phyloP scores from a whole-genome alignment of 2,888 invertebrate species.

The Cenopis cana region DNA sequence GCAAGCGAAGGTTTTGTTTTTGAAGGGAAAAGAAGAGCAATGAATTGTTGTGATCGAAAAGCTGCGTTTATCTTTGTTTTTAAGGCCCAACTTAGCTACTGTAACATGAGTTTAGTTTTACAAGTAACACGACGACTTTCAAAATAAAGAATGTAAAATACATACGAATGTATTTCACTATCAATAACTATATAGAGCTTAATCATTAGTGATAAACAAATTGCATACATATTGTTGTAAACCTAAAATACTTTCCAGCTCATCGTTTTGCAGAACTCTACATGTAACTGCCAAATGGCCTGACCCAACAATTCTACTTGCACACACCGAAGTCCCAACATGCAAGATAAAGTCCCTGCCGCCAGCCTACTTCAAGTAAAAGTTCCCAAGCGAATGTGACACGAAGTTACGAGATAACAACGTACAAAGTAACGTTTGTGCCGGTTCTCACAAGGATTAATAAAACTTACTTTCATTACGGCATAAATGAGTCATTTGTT shows the following conservation, averaged over 20 bases:
- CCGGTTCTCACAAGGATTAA: conserved; percentile 19
- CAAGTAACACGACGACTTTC: too few species aligned
- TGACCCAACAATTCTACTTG: conserved; percentile 6
- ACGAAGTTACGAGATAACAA: conserved; percentile 27
- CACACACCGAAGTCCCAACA: conserved; percentile 9
- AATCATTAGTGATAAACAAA: too few species aligned
- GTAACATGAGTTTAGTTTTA: too few species aligned
- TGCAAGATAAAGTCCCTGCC: conserved; percentile 21
- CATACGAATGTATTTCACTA: too few species aligned
- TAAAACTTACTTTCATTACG: conserved; percentile 25
- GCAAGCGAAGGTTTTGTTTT: conserved; percentile 13
- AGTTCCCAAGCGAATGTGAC: conserved; percentile 28
- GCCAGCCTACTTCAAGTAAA: conserved; percentile 33
- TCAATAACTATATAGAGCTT: too few species aligned
- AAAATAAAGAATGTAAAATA: too few species aligned
- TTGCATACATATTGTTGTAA: neutral
- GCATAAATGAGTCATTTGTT: conserved; percentile 10
- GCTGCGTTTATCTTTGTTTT: too few species aligned
- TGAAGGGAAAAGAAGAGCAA: too few species aligned
- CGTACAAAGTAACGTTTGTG: conserved; percentile 15
- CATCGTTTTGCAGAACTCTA: neutral
- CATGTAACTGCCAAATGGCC: neutral
- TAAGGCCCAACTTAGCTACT: too few species aligned
- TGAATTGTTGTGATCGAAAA: too few species aligned
- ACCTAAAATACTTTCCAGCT: neutral